Evolutionary conservation across 2,113 vertebrate species (phyloP).

Genomic region (Mesoclemmys tuberculata): DNA sequence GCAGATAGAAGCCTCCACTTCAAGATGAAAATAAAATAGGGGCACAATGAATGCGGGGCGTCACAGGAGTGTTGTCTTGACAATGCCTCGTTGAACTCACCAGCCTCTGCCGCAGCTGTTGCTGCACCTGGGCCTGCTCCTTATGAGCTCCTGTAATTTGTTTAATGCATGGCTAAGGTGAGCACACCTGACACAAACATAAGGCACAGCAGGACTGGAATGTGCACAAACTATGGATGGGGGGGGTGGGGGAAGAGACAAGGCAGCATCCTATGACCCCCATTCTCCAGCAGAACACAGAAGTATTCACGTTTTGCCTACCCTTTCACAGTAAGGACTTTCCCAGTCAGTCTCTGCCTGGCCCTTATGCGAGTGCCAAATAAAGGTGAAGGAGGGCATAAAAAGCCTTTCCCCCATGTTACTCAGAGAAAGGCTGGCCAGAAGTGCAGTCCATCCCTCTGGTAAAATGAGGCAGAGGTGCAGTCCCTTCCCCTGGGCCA

Average conservation of each 20-base stretch:
- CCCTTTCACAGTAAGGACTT: neutral
- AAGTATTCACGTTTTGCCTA: neutral
- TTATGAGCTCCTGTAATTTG: neutral
- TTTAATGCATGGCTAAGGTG: neutral
- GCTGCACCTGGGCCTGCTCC: neutral
- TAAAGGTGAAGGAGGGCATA: neutral
- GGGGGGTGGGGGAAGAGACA: fast-evolving
- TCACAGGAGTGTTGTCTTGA: neutral
- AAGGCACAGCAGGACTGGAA: neutral
- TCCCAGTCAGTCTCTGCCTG: too few species aligned
- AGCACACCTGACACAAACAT: neutral
- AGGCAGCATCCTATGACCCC: neutral
- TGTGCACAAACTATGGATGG: fast-evolving
- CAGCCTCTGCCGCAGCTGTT: neutral
- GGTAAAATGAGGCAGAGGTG: neutral
- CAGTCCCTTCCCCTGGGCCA: neutral
- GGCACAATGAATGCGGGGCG: fast-evolving
- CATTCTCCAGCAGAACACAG: neutral
- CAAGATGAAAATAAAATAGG: fast-evolving
- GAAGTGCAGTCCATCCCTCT: neutral
- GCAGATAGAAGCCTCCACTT: neutral
- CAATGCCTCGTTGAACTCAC: neutral
- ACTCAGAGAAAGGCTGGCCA: neutral
- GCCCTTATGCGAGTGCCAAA: neutral
- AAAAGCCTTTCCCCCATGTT: neutral